Evolutionary conservation across 2,888 invertebrate genomes (phyloP).

Genomic region (Alentia gelatinosa): DNA sequence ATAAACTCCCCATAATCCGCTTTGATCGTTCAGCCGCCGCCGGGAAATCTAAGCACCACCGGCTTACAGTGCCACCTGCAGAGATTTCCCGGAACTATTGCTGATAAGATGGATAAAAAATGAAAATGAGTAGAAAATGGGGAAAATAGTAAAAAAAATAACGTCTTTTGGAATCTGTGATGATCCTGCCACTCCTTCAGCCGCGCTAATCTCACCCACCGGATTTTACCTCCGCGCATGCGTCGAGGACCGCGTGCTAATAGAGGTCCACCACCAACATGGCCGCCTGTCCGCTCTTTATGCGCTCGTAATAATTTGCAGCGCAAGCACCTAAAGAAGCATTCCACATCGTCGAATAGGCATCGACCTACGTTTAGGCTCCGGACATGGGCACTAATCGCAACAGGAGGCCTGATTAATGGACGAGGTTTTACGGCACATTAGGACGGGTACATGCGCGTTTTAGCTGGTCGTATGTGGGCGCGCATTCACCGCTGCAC

Average conservation of each 20-base stretch:
- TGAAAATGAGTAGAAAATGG: too few relatives aligned
- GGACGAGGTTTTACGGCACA: background rate
- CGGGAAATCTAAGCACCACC: background rate
- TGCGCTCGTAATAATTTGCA: background rate
- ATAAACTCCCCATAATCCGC: constrained; percentile 3
- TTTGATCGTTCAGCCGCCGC: background rate
- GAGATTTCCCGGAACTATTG: background rate
- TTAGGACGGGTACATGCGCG: background rate
- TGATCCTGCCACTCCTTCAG: too few relatives aligned
- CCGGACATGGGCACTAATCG: background rate
- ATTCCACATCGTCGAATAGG: background rate
- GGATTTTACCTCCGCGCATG: background rate
- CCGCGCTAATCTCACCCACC: background rate
- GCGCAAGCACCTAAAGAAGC: background rate
- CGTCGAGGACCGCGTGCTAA: background rate
- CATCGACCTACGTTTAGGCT: too few relatives aligned
- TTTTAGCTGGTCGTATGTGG: too few relatives aligned
- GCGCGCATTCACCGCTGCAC: background rate
- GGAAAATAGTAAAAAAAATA: too few relatives aligned
- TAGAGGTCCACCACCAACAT: too few relatives aligned
- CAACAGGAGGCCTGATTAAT: background rate
- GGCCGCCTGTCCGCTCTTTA: background rate
- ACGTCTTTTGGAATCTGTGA: background rate
- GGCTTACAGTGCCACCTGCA: background rate
- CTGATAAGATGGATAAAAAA: too few relatives aligned